Conservation (phyloP, 2,797 vertebrate species). For the Mormyrus hasselquistii region DNA sequence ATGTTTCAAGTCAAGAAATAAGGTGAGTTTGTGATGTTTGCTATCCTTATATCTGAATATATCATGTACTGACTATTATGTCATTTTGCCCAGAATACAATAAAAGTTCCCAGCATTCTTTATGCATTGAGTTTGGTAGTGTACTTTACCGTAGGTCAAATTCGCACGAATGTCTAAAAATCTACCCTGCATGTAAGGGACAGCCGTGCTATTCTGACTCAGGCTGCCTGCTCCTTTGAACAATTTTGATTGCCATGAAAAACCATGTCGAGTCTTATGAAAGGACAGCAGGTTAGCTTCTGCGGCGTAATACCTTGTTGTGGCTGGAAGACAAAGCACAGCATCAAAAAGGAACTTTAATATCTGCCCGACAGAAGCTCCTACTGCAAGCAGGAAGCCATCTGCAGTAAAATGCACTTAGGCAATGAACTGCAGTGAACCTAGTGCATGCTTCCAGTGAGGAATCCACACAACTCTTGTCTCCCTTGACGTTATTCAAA, state of each 20-base stretch:
- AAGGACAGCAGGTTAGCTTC: background rate
- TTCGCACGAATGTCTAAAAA: background rate
- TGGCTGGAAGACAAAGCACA: background rate
- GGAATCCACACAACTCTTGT: background rate
- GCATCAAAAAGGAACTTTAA: slow-evolving; percentile 5
- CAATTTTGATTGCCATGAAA: background rate
- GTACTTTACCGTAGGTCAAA: background rate
- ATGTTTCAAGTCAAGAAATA: background rate
- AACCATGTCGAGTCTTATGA: background rate
- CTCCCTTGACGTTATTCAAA: background rate
- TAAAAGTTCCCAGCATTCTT: background rate
- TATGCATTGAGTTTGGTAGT: background rate
- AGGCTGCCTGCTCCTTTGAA: background rate
- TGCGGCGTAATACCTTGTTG: background rate
- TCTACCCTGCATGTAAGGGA: background rate
- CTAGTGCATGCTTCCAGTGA: background rate
- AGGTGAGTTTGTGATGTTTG: background rate
- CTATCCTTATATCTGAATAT: background rate
- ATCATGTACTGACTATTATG: background rate
- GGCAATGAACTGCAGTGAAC: background rate
- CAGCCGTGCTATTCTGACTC: background rate
- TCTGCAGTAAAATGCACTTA: background rate
- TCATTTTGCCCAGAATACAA: background rate
- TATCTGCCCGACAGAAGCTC: background rate
- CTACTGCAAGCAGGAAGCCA: background rate